Evolutionary conservation across 1,140 invertebrate species (phyloP).

Genomic region (Phymorhynchus buccinoides): DNA sequence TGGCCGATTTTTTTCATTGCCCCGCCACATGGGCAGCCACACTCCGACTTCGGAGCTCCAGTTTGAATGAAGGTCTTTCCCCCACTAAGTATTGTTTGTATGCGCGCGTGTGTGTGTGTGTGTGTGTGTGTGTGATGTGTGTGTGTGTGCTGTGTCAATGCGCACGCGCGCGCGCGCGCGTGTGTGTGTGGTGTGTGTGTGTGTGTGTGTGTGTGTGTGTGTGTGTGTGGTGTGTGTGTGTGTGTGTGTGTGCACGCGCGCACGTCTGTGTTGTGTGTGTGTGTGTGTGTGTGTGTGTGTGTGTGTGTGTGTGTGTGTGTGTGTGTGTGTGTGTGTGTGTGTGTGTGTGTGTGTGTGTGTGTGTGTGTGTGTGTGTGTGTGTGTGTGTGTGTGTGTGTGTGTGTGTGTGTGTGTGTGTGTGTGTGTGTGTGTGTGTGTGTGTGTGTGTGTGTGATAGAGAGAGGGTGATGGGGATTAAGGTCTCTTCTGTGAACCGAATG

Average conservation of each 20-base stretch:
- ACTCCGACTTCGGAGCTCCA: too few relatives aligned
- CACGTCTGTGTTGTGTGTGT: background rate
- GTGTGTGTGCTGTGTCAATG: background rate
- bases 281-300: background rate
- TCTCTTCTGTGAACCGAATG: too few relatives aligned
- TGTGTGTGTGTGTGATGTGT: background rate
- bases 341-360: background rate
- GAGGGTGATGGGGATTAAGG: too few relatives aligned
- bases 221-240: background rate
- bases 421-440: background rate
- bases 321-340: background rate
- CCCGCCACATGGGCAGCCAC: too few relatives aligned
- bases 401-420: constrained; percentile 10
- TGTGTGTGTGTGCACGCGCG: background rate
- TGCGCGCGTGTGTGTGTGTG: constrained; percentile 1
- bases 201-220: constrained; percentile 5
- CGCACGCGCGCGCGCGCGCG: background rate
- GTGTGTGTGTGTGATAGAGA: background rate
- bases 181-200: background rate
- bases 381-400: constrained; percentile 10
- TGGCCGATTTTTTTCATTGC: too few relatives aligned
- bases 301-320: background rate
- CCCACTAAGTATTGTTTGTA: too few relatives aligned
- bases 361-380: constrained; percentile 2
- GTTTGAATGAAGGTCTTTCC: too few relatives aligned